phyloP scores from a whole-genome alignment of 2,797 vertebrate genomes.

The Bradypodion pumilum region DNA sequence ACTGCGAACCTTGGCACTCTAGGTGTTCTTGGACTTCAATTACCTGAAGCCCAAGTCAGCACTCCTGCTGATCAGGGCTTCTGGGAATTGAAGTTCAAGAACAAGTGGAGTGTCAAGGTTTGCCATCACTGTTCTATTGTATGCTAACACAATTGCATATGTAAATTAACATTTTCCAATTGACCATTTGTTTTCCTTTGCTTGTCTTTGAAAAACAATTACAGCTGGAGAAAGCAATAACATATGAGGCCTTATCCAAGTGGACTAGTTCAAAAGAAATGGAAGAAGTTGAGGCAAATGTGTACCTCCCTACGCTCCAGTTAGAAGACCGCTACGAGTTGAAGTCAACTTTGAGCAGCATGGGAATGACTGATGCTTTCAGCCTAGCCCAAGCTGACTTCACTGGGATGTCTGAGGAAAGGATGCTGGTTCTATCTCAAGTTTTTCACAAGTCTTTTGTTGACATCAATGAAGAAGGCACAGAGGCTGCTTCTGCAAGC shows the following conservation, averaged over 20 bases:
- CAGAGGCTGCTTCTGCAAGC: constrained; percentile 86
- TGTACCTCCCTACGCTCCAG: constrained; percentile 81
- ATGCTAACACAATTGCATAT: neutral
- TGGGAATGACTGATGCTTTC: constrained; percentile 86
- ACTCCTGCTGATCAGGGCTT: too few species aligned
- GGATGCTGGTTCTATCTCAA: constrained; percentile 82
- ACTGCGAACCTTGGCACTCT: too few species aligned
- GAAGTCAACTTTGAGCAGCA: constrained; percentile 71
- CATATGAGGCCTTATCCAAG: constrained; percentile 58
- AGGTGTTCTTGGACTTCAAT: too few species aligned
- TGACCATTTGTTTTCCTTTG: neutral
- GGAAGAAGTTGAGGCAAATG: constrained; percentile 70
- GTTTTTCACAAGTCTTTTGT: constrained; percentile 89
- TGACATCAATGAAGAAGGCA: constrained; percentile 91
- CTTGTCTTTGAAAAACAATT: neutral
- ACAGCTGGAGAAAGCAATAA: constrained; percentile 58
- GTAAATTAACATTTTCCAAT: neutral
- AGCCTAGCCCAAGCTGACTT: constrained; percentile 72
- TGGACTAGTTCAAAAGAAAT: constrained; percentile 83
- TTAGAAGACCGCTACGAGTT: constrained; percentile 80
- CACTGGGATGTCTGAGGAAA: constrained; percentile 78
- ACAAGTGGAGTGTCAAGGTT: too few species aligned
- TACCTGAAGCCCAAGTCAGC: too few species aligned
- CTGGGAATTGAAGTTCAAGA: too few species aligned
- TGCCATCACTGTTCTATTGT: too few species aligned